A percentile compares a stretch with the other conserved stretches of the same genome.
Evolutionary conservation across 2,888 invertebrate species (phyloP).

Genomic region (Synanthedon andrenaeformis): DNA sequence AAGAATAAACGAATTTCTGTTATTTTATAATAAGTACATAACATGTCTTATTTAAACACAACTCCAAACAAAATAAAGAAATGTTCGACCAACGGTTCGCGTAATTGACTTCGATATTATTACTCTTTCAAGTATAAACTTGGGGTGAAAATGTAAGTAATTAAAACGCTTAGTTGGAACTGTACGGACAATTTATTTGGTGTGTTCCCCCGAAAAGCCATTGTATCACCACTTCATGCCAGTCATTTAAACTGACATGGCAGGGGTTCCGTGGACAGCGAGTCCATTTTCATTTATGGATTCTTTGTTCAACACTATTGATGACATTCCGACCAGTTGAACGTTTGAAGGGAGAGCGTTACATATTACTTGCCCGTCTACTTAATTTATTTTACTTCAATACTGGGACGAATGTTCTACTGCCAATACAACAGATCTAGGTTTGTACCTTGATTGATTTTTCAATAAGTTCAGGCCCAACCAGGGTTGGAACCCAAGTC

Average conservation of each 20-base stretch:
- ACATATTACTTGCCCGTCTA: too few species aligned
- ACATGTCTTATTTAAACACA: too few species aligned
- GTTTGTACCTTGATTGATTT: too few species aligned
- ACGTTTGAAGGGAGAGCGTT: too few species aligned
- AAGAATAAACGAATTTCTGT: too few species aligned
- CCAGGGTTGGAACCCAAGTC: too few species aligned
- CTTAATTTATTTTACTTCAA: too few species aligned
- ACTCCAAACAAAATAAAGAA: background rate
- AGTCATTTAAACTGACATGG: slow-evolving; percentile 38
- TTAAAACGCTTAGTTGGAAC: background rate
- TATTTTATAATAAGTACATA: too few species aligned
- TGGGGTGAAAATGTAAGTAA: background rate
- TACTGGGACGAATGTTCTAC: too few species aligned
- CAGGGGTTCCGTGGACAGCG: slow-evolving; percentile 34
- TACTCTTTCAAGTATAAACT: background rate
- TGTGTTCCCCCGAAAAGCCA: slow-evolving; percentile 42
- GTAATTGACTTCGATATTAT: background rate
- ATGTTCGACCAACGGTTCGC: background rate
- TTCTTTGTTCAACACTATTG: slow-evolving; percentile 26
- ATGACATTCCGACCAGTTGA: slow-evolving; percentile 1
- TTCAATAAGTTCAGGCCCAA: too few species aligned
- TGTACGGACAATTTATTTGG: slow-evolving; percentile 39
- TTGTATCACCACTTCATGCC: slow-evolving; percentile 52
- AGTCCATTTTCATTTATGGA: slow-evolving; percentile 39
- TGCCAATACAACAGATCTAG: too few species aligned